Evolutionary conservation across 2,797 vertebrate species (phyloP).

Genomic region (Peromyscus nudipes): DNA sequence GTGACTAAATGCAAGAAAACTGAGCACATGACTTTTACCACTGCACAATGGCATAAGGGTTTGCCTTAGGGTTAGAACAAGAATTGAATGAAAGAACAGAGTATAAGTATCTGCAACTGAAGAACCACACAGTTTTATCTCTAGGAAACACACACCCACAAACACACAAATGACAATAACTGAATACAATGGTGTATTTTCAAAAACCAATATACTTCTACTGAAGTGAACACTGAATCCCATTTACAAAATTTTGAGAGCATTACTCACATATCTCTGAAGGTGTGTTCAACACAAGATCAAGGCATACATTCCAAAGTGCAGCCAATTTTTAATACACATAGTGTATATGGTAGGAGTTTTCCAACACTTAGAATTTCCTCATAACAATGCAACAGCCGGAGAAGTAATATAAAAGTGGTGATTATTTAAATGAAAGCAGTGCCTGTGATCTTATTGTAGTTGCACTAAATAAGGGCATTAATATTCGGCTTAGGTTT

Average conservation of each 20-base stretch:
- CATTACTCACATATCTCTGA: not conserved
- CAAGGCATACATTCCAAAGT: not conserved
- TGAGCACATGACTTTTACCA: not conserved
- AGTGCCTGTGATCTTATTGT: not conserved
- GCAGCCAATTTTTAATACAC: not conserved
- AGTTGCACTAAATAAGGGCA: not conserved
- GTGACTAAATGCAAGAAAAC: not conserved
- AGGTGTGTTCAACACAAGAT: not conserved
- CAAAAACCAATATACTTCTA: not conserved
- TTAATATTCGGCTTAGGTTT: not conserved
- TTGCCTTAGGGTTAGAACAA: not conserved
- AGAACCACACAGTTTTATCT: not conserved
- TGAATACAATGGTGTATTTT: not conserved
- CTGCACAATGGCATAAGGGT: not conserved
- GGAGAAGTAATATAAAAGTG: not conserved
- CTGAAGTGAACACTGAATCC: not conserved
- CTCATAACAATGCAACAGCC: not conserved
- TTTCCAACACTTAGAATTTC: not conserved
- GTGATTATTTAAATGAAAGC: not conserved
- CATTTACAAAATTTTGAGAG: not conserved
- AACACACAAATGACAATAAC: not conserved
- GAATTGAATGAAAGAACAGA: not conserved
- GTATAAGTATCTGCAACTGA: not conserved
- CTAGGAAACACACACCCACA: not conserved
- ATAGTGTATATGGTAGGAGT: not conserved